Evolutionary conservation across 2,797 vertebrate species (phyloP).

Genomic region (Gouania willdenowi): DNA sequence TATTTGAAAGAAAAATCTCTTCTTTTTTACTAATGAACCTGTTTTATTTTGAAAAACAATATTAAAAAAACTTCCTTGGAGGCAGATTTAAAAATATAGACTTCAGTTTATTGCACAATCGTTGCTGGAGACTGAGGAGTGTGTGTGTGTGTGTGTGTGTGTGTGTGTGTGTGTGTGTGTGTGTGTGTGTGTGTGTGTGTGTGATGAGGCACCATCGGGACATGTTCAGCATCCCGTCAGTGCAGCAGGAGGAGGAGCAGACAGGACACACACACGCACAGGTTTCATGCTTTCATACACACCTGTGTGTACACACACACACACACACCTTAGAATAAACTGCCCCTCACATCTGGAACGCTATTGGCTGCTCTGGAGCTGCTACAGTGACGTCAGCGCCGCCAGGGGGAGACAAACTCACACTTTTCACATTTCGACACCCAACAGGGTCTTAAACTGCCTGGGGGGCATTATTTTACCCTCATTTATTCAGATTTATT

Average conservation of each 20-base stretch:
- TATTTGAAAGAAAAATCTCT: no score
- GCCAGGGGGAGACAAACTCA: conserved; percentile 61
- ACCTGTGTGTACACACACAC: no score
- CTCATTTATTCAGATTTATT: no score
- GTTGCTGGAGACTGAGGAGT: conserved; percentile 73
- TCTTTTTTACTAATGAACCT: no score
- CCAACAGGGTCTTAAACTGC: no score
- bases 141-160: conserved; percentile 72
- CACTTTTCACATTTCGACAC: conserved; percentile 18
- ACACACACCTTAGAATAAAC: no score
- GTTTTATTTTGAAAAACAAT: no score
- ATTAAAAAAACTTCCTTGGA: conserved; percentile 23
- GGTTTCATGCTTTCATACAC: no score
- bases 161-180: conserved; percentile 73
- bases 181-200: conserved; percentile 68
- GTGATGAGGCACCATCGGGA: conserved; percentile 22
- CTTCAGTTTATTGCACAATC: conserved; percentile 83
- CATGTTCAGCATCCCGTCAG: conserved; percentile 18
- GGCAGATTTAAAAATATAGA: conserved; percentile 78
- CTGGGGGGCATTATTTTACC: no score
- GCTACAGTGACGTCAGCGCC: conserved; percentile 36
- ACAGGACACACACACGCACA: no score
- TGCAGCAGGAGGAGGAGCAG: conserved; percentile 18
- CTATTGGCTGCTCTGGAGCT: conserved; percentile 26
- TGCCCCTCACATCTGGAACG: no score